Conservation (phyloP, 2,797 vertebrate genomes). For the Manis crassicaudata region DNA sequence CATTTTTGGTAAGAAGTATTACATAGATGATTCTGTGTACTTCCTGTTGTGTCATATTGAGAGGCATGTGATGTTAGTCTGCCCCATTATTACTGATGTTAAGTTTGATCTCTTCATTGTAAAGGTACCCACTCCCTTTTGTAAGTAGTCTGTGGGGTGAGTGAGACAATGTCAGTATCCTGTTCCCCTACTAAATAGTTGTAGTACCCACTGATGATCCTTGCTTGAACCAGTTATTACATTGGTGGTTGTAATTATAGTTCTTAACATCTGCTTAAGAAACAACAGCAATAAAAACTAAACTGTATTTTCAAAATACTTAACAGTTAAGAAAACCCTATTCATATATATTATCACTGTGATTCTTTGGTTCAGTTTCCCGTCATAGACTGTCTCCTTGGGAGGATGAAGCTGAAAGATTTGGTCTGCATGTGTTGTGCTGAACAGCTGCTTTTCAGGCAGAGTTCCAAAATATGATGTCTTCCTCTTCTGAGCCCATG, state of each 20-base stretch:
- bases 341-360: neutral
- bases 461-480: neutral
- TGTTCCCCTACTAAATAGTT: neutral
- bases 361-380: slow-evolving; percentile 45
- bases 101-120: neutral
- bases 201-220: neutral
- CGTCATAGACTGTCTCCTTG: neutral
- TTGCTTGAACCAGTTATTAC: neutral
- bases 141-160: neutral
- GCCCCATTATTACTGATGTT: neutral
- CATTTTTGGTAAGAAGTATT: slow-evolving; percentile 1
- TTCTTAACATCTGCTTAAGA: slow-evolving; percentile 20
- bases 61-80: neutral
- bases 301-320: slow-evolving; percentile 32
- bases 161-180: neutral
- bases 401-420: neutral
- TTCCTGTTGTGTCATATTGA: neutral
- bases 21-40: neutral
- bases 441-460: neutral
- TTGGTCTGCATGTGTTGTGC: neutral
- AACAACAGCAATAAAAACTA: slow-evolving; percentile 35
- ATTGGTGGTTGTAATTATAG: neutral
- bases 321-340: neutral
- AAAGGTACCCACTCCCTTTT: neutral
- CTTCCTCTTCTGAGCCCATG: neutral